Base-by-base conservation (phyloP, 2,888 invertebrate genomes). In the Lasioglossum calceatum region DNA sequence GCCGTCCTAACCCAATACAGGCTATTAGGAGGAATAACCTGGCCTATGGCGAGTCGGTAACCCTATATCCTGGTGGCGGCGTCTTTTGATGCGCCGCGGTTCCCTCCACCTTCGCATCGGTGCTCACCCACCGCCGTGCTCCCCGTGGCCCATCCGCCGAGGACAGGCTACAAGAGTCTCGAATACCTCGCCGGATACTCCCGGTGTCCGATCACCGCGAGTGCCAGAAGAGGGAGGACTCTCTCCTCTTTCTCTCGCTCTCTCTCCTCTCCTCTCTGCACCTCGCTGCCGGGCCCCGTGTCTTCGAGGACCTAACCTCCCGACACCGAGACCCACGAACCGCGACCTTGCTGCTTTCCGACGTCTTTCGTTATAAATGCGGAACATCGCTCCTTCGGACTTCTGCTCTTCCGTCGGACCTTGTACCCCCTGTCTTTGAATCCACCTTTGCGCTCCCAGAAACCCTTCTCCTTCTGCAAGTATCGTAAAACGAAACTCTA, bases 151-250 rank as follows among this genome's bases (percentile, higher is more conserved):
- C 94, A 93, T 94, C 93, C 94, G 92, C 92, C 92, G 92, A 92
- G 93, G 94, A 94, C 94, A 94, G 93, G 92, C 93, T 95, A 95
- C 95, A 95, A 94, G 95, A 93, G 93, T 94, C 93, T 94, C 93
- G 94, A 95, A 95, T 95, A 95, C 95, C 94, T 94, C 94, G 92
- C 89, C 90, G 90, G 91, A 92, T 93, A 93, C 92, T 92, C 92
- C 91, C 91, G 91, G 92, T 92, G 91, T 90, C 92, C 90, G 92
- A 93, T 93, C 94, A 87, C 91, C 85, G 85, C 87, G 82, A 91
- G 87, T 82, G 81, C 89, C 90, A 86, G 82, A 80, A 86, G 72
- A 84, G 81, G 89, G 87, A 88, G 84, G 82, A 87, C 39, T 76
- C 70, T 82, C 82, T 82, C 47, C 87, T 80, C 32, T 64, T 23